Evolutionary conservation across 2,888 invertebrate species (phyloP), one percentile per base, ranked within the genome.

Genomic region (Drosophila suboccidentalis): DNA sequence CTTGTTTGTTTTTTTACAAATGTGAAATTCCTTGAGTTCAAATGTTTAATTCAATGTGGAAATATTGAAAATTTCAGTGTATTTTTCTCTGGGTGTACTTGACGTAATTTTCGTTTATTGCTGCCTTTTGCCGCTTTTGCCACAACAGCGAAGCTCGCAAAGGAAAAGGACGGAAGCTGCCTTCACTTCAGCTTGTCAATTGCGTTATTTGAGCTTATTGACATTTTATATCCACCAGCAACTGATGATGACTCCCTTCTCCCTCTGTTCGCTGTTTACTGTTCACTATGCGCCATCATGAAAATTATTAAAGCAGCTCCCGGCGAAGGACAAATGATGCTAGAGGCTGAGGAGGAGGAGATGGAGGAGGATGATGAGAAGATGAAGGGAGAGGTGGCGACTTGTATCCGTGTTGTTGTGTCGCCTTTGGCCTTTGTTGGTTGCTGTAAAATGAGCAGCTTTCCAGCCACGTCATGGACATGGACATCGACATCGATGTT

Each of bases 161-260:
- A 5, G 5, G 26, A 26, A 26, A 6, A 1, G 26, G 26, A 26
- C 38, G 10, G 22, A 22, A 66, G 80, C 77, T 78, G 79, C 73
- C 87, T 26, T 26, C 26, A 26, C 26, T 26, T 71, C 71, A 70
- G 78, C 80, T 78, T 80, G 85, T 87, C 89, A 87, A 89, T 85
- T 78, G 82, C 78, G 87, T 87, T 89, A 86, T 87, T 87, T 69
- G 80, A 86, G 87, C 86, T 86, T 86, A 89, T 89, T 86, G 86
- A 89, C 87, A 89, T 89, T 86, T 86, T 89, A 89, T 89, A 87
- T 84, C 87, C 67, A 74, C 34, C 71, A 72, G 57, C 63, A 58
- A 47, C 46, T 46, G 47, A 58, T 17, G 64, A 34, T n/a, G 15
- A 41, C 9, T 4, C 10, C 32, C 22, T 4, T 6, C 34, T 9